Conservation (phyloP, 2,797 vertebrate species). For the Florisuga fusca region DNA sequence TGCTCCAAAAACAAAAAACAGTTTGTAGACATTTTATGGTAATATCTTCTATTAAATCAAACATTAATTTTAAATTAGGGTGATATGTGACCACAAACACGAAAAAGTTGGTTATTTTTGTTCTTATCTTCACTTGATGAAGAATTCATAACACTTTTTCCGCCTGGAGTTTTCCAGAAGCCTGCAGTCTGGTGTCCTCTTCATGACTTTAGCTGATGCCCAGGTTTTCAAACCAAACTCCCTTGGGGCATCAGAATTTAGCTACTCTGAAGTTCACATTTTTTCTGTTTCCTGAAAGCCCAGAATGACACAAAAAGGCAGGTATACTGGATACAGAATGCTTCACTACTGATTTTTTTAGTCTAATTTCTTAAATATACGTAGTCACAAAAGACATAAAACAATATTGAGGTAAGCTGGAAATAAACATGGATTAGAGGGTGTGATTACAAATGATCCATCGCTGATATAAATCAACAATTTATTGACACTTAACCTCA, state of each 20-base stretch:
- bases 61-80: not conserved
- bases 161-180: not conserved
- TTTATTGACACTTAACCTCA: not conserved
- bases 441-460: not conserved
- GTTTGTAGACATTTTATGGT: not conserved
- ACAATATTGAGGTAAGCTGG: not conserved
- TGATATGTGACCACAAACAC: not conserved
- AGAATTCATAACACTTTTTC: not conserved
- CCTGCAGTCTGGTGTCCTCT: not conserved
- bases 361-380: not conserved
- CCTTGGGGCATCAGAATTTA: not conserved
- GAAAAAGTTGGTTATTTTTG: not conserved
- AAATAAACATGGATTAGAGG: not conserved
- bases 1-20: not conserved
- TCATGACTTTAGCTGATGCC: not conserved
- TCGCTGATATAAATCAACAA: not conserved
- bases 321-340: not conserved
- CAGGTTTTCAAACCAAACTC: not conserved
- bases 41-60: not conserved
- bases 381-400: not conserved
- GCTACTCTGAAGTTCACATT: not conserved
- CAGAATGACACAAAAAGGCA: not conserved
- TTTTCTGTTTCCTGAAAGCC: not conserved
- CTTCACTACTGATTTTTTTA: not conserved
- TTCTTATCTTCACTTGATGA: not conserved